phyloP scores from a whole-genome alignment of 1,140 invertebrate genomes.

The Charaxes varanes region DNA sequence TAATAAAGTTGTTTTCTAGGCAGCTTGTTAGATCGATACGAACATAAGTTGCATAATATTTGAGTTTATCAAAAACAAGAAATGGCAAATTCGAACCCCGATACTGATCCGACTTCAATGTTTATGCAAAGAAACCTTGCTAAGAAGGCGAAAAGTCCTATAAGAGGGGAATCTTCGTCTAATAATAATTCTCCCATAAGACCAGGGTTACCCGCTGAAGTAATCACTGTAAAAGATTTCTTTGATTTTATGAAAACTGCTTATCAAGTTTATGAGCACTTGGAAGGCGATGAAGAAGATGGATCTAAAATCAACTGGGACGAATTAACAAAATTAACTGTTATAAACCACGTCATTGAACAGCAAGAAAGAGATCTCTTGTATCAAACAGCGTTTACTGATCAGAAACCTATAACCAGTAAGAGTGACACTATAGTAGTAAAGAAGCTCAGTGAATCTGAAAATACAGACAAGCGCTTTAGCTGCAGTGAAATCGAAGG shows the following conservation, averaged over 20 bases:
- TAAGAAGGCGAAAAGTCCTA: constrained; percentile 35
- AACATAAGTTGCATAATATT: constrained; percentile 14
- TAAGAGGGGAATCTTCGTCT: constrained; percentile 27
- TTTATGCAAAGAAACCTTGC: constrained; percentile 46
- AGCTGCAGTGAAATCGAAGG: constrained; percentile 64
- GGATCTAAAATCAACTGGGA: constrained; percentile 79
- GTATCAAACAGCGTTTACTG: constrained; percentile 39
- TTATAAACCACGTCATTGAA: constrained; percentile 64
- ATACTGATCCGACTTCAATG: constrained; percentile 52
- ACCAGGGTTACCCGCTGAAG: constrained; percentile 42
- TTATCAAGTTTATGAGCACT: constrained; percentile 79
- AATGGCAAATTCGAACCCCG: constrained; percentile 53
- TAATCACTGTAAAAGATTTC: constrained; percentile 80
- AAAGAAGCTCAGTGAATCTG: constrained; percentile 32
- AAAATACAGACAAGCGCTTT: constrained; percentile 38
- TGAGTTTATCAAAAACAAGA: constrained; percentile 9
- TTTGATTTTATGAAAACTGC: constrained; percentile 83
- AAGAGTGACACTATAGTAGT: constrained; percentile 54
- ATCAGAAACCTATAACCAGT: constrained; percentile 43
- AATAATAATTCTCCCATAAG: constrained; percentile 38
- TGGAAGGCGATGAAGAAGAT: constrained; percentile 75
- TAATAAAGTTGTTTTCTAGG: constrained; percentile 29
- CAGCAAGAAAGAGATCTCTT: constrained; percentile 59
- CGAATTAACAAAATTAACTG: constrained; percentile 69
- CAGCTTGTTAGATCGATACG: constrained; percentile 47